These are phyloP conservation scores for Phoenicopterus ruber DNA, from an alignment of 2,113 vertebrate genomes.

Conservation along the genomic window DNA sequence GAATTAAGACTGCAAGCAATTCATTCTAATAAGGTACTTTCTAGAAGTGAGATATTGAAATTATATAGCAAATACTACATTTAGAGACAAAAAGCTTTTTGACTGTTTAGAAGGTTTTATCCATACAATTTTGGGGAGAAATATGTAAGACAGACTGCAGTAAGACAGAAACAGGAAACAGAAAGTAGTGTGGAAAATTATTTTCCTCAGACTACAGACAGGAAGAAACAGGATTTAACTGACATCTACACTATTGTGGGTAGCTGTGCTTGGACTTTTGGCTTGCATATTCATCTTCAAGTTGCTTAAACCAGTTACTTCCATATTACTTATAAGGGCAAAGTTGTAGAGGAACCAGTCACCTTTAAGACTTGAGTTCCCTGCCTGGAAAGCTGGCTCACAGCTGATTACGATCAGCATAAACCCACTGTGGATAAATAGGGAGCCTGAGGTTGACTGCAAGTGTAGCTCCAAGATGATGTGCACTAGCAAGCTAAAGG, in stretches of 20 bases:
- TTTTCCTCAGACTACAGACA: neutral
- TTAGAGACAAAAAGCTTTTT: neutral
- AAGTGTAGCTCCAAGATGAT: rapidly evolving
- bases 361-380: neutral
- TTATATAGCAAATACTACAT: neutral
- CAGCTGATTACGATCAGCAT: neutral
- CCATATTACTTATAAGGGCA: neutral
- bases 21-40: neutral
- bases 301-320: neutral
- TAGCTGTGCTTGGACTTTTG: neutral
- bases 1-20: neutral
- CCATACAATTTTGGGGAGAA: neutral
- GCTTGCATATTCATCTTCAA: neutral
- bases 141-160: neutral
- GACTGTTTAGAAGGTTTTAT: neutral
- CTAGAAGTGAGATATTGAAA: neutral
- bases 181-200: neutral
- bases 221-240: neutral
- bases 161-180: neutral
- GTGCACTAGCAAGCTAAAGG: rapidly evolving
- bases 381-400: neutral
- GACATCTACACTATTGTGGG: neutral
- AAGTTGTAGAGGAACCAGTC: neutral
- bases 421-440: neutral
- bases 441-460: neutral